Base-by-base conservation (phyloP, 2,888 invertebrate genomes). In the Xestia xanthographa region DNA sequence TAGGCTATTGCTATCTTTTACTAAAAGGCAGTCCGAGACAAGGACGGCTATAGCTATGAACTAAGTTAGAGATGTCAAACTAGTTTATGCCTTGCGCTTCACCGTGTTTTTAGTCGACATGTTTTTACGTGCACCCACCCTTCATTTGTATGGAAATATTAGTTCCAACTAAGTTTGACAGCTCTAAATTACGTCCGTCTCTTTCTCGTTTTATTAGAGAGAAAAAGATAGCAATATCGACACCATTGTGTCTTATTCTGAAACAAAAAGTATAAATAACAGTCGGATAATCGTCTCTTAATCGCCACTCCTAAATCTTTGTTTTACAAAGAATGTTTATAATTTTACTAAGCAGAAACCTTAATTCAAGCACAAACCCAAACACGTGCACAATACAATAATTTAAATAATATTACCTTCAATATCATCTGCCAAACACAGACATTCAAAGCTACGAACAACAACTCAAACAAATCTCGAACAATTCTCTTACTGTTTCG, bases 401-500 rank as follows among this genome's bases (percentile, higher is more conserved):
- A 5, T 6, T 53, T 43, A 29, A 72, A 58, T 41, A 62, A 41
- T 14, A 67, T 38, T 8, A 63, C 26, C 41, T 60, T 67, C 11
- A 43, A 68, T 68, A 74, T 71, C 34, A 69, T 34, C 53, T 65
- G 81, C 41, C 72, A 68, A 75, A 38, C 20, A 43, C 70, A 80
- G 75, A 71, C 38, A 67, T 73, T 58, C 67, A 11, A 6, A 71
- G 26, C 48, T n/a, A 63, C 5, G 14, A 72, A 84, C 41, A 72
- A 77, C 69, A 71, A 69, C 69, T 65, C 29, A 72, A 77, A 75
- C 67, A 75, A 79, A 73, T 77, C 72, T 38, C 38, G 22, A 56
- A 83, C 77, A 74, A 82, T 68, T 75, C 45, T 41, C 45, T 56
- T 43, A 63, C 48, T 66, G 82, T 72, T 71, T 73, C 48, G 63